Evolutionary conservation across 2,113 vertebrate species (phyloP).

Genomic region (Datnioides undecimradiatus): DNA sequence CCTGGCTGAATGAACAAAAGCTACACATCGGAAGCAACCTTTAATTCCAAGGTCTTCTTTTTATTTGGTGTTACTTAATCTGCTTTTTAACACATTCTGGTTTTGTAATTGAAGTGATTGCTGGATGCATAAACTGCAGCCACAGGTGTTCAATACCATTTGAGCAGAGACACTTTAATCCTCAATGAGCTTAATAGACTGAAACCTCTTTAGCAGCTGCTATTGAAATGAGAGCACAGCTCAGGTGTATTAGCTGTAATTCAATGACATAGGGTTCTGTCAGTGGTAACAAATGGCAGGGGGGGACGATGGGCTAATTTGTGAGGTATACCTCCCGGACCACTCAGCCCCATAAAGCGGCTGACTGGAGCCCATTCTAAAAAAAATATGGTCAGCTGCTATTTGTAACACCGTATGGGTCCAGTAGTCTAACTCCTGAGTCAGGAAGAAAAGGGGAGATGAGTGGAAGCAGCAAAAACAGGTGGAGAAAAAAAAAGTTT

Average conservation of each 20-base stretch:
- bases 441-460: slow-evolving; percentile 22
- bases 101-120: not conserved
- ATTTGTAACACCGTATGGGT: slow-evolving; percentile 21
- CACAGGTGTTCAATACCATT: slow-evolving; percentile 19
- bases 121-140: not conserved
- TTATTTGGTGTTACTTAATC: not conserved
- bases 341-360: slow-evolving; percentile 39
- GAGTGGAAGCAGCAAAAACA: slow-evolving; percentile 25
- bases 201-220: slow-evolving; percentile 51
- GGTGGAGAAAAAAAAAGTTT: not conserved
- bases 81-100: not conserved
- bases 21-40: not conserved
- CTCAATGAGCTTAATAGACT: slow-evolving; percentile 35
- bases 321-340: slow-evolving; percentile 37
- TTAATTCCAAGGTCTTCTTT: not conserved
- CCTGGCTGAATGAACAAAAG: not conserved
- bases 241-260: slow-evolving; percentile 58
- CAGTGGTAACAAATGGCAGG: slow-evolving; percentile 51
- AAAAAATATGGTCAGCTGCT: slow-evolving; percentile 28
- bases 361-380: slow-evolving; percentile 29
- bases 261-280: slow-evolving; percentile 55
- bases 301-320: slow-evolving; percentile 39
- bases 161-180: slow-evolving; percentile 24
- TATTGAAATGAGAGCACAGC: slow-evolving; percentile 46
- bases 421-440: slow-evolving; percentile 37